Evolutionary conservation across 2,113 vertebrate genomes (phyloP).

Genomic region (Protobothrops flavoviridis): DNA sequence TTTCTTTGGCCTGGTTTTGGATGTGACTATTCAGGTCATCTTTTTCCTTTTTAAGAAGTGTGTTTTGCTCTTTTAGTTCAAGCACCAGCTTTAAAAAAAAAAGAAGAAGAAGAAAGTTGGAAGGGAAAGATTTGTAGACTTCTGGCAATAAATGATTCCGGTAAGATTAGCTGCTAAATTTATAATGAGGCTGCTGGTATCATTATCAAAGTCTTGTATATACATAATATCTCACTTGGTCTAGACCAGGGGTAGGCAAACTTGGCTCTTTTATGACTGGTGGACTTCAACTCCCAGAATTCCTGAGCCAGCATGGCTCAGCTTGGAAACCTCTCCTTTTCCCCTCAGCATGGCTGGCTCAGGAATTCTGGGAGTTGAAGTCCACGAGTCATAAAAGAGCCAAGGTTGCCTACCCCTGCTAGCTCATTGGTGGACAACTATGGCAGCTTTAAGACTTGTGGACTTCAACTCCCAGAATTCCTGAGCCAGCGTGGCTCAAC

Average conservation of each 20-base stretch:
- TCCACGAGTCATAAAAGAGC: no score
- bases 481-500: no score
- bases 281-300: no score
- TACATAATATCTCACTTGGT: neutral
- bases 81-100: slow-evolving; percentile 80
- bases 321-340: no score
- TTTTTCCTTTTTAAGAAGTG: slow-evolving; percentile 89
- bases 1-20: slow-evolving; percentile 89
- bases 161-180: neutral
- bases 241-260: neutral
- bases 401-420: no score
- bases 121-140: slow-evolving; percentile 5
- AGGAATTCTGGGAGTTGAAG: no score
- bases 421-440: no score
- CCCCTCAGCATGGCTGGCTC: no score
- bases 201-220: neutral
- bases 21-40: slow-evolving; percentile 87
- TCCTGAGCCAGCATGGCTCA: no score
- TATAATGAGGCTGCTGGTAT: neutral
- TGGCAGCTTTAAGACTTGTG: no score
- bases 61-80: slow-evolving; percentile 91
- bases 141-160: neutral
- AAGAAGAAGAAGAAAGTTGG: neutral
- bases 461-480: no score
- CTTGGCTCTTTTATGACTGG: no score